Evolutionary conservation across 2,888 invertebrate genomes (phyloP).

Genomic region (Spisula subtruncata): DNA sequence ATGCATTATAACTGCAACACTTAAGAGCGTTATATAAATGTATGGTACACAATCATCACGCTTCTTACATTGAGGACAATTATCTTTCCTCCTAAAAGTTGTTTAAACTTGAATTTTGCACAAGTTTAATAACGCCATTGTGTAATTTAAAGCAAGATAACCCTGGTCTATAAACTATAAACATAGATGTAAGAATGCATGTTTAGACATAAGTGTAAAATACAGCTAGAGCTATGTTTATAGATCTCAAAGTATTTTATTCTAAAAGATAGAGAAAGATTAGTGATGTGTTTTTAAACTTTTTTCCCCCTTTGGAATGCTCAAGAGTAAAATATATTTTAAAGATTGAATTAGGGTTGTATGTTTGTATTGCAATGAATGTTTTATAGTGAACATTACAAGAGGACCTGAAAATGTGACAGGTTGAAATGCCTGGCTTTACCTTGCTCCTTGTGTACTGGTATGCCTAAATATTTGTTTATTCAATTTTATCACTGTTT

Average conservation of each 20-base stretch:
- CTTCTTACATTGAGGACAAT: neutral
- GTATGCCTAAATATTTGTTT: too few species aligned
- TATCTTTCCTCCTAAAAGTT: slow-evolving; percentile 1
- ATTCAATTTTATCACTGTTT: too few species aligned
- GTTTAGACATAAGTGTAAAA: neutral
- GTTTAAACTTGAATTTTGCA: neutral
- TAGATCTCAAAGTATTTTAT: neutral
- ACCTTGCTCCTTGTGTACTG: too few species aligned
- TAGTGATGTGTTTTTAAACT: too few species aligned
- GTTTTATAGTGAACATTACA: too few species aligned
- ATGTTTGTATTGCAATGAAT: too few species aligned
- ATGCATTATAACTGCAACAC: neutral
- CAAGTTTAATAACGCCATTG: neutral
- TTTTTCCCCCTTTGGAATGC: too few species aligned
- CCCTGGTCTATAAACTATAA: too few species aligned
- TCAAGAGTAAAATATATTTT: too few species aligned
- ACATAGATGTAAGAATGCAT: neutral
- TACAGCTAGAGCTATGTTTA: neutral
- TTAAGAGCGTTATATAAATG: neutral
- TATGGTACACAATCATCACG: neutral
- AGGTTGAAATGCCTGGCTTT: too few species aligned
- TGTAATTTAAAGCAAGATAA: slow-evolving; percentile 9
- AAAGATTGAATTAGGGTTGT: too few species aligned
- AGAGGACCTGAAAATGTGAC: too few species aligned
- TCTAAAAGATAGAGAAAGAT: neutral